A percentile compares a stretch with the other conserved stretches of the same genome.
Evolutionary conservation across 2,888 invertebrate species (phyloP).

Genomic region (Alitta virens): DNA sequence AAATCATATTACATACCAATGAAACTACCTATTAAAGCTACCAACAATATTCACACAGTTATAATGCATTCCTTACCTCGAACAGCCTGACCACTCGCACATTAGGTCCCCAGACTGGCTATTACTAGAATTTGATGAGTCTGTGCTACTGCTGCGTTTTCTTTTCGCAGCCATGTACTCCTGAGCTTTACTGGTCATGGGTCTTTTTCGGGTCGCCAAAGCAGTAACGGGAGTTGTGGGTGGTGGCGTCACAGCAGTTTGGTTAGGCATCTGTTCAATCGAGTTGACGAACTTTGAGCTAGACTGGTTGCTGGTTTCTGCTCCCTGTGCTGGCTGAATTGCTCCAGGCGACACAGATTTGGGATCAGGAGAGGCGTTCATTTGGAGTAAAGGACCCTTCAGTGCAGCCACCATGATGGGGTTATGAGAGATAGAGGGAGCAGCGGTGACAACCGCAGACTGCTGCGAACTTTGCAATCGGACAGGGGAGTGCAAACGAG

Average conservation of each 20-base stretch:
- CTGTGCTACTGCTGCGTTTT: conserved; percentile 35
- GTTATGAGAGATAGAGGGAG: no score
- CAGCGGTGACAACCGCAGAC: not conserved
- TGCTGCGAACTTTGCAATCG: not conserved
- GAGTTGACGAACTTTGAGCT: no score
- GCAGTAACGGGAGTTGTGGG: not conserved
- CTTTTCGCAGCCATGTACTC: conserved; percentile 19
- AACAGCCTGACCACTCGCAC: conserved; percentile 94
- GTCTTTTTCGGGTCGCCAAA: conserved; percentile 4
- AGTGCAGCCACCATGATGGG: no score
- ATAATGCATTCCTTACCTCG: conserved; percentile 57
- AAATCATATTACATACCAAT: not conserved
- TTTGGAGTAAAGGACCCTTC: not conserved
- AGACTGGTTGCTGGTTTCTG: no score
- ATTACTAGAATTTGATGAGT: not conserved
- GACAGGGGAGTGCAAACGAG: not conserved
- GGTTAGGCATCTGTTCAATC: no score
- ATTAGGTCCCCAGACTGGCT: conserved; percentile 57
- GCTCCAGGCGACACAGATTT: not conserved
- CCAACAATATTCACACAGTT: not conserved
- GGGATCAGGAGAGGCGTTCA: not conserved
- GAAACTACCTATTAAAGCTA: not conserved
- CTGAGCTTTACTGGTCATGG: not conserved
- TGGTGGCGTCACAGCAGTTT: not conserved
- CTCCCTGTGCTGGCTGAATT: not conserved